phyloP scores from a whole-genome alignment of 2,797 vertebrate genomes.

The Bucorvus abyssinicus region DNA sequence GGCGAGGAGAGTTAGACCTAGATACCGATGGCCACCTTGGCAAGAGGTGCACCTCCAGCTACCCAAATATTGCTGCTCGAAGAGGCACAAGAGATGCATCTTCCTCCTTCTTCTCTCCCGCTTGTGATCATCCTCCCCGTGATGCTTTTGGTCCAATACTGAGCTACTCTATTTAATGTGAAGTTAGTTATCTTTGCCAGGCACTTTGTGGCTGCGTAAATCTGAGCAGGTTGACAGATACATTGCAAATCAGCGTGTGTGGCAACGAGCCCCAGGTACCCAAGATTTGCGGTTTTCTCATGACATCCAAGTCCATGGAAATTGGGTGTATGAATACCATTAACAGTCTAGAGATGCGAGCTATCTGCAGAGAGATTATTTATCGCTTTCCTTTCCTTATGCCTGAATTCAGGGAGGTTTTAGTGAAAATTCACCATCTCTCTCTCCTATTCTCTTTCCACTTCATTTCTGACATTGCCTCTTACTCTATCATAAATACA shows the following conservation, averaged over 20 bases:
- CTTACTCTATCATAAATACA: neutral
- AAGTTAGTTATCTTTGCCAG: neutral
- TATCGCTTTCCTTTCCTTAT: neutral
- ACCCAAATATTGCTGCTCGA: neutral
- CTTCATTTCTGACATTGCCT: neutral
- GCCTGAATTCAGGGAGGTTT: neutral
- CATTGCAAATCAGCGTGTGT: neutral
- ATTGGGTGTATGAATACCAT: neutral
- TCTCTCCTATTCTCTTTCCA: neutral
- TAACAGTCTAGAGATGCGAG: neutral
- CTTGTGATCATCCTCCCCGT: neutral
- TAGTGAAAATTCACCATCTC: conserved; percentile 21
- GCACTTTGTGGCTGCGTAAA: neutral
- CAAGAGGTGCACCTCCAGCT: neutral
- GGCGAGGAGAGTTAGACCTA: neutral
- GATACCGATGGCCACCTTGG: neutral
- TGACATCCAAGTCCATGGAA: neutral
- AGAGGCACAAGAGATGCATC: neutral
- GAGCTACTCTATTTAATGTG: neutral
- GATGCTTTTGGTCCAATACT: neutral
- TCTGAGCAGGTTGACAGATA: neutral
- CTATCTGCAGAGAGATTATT: neutral
- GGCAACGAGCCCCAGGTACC: neutral
- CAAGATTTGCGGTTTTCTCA: neutral
- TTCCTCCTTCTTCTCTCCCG: neutral